A percentile compares a stretch with the other conserved stretches of the same genome.
Evolutionary conservation across 2,888 invertebrate genomes (phyloP).

Genomic region (Prosapia bicincta): DNA sequence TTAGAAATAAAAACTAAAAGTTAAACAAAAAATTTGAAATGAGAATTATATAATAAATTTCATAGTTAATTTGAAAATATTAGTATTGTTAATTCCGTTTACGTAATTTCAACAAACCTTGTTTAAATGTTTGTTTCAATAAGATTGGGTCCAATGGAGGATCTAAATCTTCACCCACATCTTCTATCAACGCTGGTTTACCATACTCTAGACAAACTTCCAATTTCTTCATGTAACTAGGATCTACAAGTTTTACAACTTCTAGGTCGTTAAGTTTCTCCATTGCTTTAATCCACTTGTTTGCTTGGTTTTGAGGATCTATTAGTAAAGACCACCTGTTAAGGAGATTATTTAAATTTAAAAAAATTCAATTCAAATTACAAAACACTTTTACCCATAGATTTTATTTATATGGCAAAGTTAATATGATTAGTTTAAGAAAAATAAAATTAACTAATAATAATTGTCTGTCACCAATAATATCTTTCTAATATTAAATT

Average conservation of each 20-base stretch:
- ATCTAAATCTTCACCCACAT: slow-evolving; percentile 72
- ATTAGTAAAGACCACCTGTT: slow-evolving; percentile 70
- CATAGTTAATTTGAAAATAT: too few relatives aligned
- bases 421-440: too few relatives aligned
- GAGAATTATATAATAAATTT: background rate
- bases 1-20: too few relatives aligned
- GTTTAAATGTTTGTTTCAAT: slow-evolving; percentile 67
- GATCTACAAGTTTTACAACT: slow-evolving; percentile 69
- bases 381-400: too few relatives aligned
- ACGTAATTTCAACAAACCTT: too few relatives aligned
- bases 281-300: slow-evolving; percentile 81
- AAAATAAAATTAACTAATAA: too few relatives aligned
- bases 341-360: too few relatives aligned
- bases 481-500: background rate
- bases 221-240: slow-evolving; percentile 70
- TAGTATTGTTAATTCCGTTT: too few relatives aligned
- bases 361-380: too few relatives aligned
- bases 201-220: slow-evolving; percentile 74
- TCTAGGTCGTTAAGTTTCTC: slow-evolving; percentile 68
- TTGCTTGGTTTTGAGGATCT: slow-evolving; percentile 83
- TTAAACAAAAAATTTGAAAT: too few relatives aligned
- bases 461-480: too few relatives aligned
- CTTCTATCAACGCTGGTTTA: slow-evolving; percentile 72
- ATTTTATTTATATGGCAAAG: too few relatives aligned
- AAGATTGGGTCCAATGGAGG: slow-evolving; percentile 74